Base-by-base conservation (phyloP, 37 sponge, comb jelly and placozoan species). In the Geodia barretti region DNA sequence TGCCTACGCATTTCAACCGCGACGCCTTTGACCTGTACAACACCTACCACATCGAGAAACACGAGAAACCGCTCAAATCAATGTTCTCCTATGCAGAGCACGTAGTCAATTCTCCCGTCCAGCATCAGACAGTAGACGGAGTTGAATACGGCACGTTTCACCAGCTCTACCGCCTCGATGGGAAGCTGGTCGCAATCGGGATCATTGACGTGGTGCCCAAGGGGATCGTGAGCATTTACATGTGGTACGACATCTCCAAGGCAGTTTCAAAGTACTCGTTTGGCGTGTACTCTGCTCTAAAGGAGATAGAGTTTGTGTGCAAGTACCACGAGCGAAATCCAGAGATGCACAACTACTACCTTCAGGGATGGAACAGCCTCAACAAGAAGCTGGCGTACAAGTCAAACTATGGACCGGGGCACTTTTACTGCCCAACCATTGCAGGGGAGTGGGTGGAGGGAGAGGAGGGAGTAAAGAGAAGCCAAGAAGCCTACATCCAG, bases 241-340 rank as follows among this genome's bases (percentile, higher is more conserved):
- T 97, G 92, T 97, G 87, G 86, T 97, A 94, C 67, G 85, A 86
- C 65, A 79, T 91, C 41, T 43, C 74, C 20, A 91, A 87, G 71
- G 95, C 93, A 58, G 69, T 94, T 32, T 68, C 81, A 41, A 93
- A 88, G 87, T 73, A 76, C 36, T 97, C 97, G 17, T 82, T 97
- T 86, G 97, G 97, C 7, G 94, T 97, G 60, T 97, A 89, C 67
- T 91, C 92, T 38, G 89, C 95, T 83, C 78, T 97, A 64, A 97
- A 88, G 66, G 97, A 97, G 73, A 93, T 97, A 25, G 92, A 93
- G 34, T 75, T 80, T 39, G 91, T 91, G 21, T 79, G 65, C 70
- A 14, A 83, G 20, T 73, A 88, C 14, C 82, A 81, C 41, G 41
- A 83, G 54, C 40, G 36, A 4, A 86, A 91, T 59, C 87, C 94